A percentile compares a stretch with the other conserved stretches of the same genome.
phyloP scores from a whole-genome alignment of 2,888 invertebrate species.

The Trachelus iudaicus region DNA sequence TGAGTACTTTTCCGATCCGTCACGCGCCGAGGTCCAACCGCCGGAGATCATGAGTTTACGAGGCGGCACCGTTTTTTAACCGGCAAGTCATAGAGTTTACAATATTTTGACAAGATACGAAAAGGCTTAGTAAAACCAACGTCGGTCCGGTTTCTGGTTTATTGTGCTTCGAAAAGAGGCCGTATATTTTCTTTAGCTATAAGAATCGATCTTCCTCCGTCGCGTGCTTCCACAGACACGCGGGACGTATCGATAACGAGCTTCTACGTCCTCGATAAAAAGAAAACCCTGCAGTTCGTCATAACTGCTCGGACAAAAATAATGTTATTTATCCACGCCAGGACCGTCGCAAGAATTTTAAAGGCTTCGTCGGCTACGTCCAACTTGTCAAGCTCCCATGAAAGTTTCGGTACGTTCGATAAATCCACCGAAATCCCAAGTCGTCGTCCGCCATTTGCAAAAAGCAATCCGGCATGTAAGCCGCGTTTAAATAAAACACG shows the following conservation, averaged over 20 bases:
- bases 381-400: no score
- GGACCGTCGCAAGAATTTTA: no score
- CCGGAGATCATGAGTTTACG: conserved; percentile 44
- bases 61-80: conserved; percentile 35
- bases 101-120: conserved; percentile 40
- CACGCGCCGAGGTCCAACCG: conserved; percentile 18
- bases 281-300: no score
- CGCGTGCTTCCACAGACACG: no score
- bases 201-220: no score
- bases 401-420: no score
- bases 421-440: no score
- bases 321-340: no score
- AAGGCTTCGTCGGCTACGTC: no score
- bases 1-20: background rate
- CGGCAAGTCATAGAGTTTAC: conserved; percentile 31
- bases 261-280: no score
- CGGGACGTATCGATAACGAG: no score
- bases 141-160: conserved; percentile 10
- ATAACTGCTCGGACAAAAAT: no score
- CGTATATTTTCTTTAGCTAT: conserved; percentile 17
- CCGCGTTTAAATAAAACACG: conserved; percentile 19
- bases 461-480: conserved; percentile 11
- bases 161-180: conserved; percentile 14
- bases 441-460: background rate
- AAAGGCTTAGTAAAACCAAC: conserved; percentile 24